Base-by-base conservation (phyloP, 2,888 invertebrate species). In the Perdita meconis region DNA sequence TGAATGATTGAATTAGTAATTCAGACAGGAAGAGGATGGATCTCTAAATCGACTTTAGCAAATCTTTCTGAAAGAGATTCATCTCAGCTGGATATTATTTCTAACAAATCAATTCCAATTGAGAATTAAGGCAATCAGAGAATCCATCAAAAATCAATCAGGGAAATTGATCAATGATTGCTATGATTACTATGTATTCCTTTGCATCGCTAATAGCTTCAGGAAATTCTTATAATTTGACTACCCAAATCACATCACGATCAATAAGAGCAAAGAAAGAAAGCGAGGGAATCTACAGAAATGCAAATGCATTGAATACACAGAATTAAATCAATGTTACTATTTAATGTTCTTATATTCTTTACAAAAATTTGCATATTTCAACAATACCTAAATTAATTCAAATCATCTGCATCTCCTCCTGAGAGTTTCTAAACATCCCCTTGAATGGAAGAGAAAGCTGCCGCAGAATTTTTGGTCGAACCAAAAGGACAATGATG, bases 121-220 rank as follows among this genome's bases (percentile, higher is more conserved):
- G 26, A 34, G 38, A 42, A 24, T 22, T 10, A 30, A n/a, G 4
- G 19, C 73, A 74, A 64, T 74, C 74, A 53, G 73, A 72, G 44
- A 57, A 36, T 63, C 73, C 72, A 74, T 74, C 73, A 57, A 55
- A 73, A 47, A 64, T 73, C 75, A 60, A 75, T 75, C 73, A 53
- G 65, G 55, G 47, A 65, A 66, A 74, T 66, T 66, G 56, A 56
- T 56, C 74, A 34, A 12, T 66, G 74, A 76, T 76, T 56, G 60
- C 75, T 76, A 76, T 76, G 16, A 74, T 76, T 76, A 60, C 60
- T 55, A 44, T n/a, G n/a, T n/a, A n/a, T 56, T 44, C 16, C 38
- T 38, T 40, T 24, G 38, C 38, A 12, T 13, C 13, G 16, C 19
- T 59, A 53, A 59, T 73, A 51, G 59, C 24, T 19, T 30, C 24